Evolutionary conservation across 1,140 invertebrate genomes (phyloP), one percentile per base, ranked within the genome.

Genomic region (Pectinophora gossypiella): DNA sequence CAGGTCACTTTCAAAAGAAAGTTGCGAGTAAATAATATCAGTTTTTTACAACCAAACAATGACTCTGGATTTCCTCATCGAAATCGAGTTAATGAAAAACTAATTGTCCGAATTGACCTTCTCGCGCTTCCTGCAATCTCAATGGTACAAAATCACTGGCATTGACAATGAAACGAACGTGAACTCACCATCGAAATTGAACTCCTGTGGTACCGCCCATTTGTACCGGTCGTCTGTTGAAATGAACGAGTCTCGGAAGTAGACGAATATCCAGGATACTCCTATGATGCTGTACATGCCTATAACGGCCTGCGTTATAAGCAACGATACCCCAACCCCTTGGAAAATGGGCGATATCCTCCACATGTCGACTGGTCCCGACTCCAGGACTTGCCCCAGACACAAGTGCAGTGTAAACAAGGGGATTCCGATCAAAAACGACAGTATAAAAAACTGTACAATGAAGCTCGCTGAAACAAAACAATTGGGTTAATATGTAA

Each of bases 331-430:
- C 19, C 96, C 96, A 23, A 97, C 94, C 4, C 95, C 95, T 87
- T 95, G 94, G 76, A 97, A 97, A 53, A 97, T 91, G 0, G 96
- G 96, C 40, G 95, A 97, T 64, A 98, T 96, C 61, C 90, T 92
- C 96, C 96, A 98, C 95, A 97, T 97, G 60, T 96, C 95, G 21
- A 97, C 91, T 2, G 94, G 93, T 0, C 96, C 96, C 0, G 94
- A 91, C n/a, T 92, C 91, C 32, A 97, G 86, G 72, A 95, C 93
- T 78, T 96, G 94, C 2, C 96, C 96, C 32, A 97, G 86, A 56
- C 94, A 94, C 74, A 96, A 91, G 75, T 96, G 94, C 42, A 97
- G 90, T 23, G 95, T 95, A 50, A 97, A 91, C 40, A 97, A 76
- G 6, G 96, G 96, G 65, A 97, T 93, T 40, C 96, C 96, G 71